Evolutionary conservation across 2,113 vertebrate genomes (phyloP), one percentile per base, ranked within the genome.

Genomic region (Carollia perspicillata): DNA sequence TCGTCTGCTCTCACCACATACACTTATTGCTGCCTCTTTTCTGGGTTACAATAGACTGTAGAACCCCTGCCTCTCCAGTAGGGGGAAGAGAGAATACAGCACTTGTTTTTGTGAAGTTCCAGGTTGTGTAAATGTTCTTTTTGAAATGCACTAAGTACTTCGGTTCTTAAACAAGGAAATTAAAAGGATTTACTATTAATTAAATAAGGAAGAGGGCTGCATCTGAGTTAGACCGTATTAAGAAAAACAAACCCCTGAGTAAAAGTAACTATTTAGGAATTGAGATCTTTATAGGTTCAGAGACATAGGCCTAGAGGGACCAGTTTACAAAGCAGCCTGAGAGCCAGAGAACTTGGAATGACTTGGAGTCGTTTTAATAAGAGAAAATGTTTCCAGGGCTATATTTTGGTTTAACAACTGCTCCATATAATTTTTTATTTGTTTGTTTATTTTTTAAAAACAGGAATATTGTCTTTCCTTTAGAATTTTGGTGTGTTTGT

Each of bases 31-130:
- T 30, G 74, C 96, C 84, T 96, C 23, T 90, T 94, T 92, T 94
- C 88, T 89, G 90, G 91, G 93, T 95, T 93, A 75, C 35, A 97
- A 89, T 98, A 97, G 69, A 17, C 65, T 78, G 16, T 89, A 95
- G 20, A 8, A 60, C 10, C 18, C 40, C 30, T 22, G 10, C 18
- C 23, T 20, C 49, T 40, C 30, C 42, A n/a, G 14, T 17, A 51
- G 33, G 35, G 51, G 53, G 44, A 85, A 90, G 69, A 71, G n/a
- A 80, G 3, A 80, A 83, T 44, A 30, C 9, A 58, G 14, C 3
- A 30, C 5, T 63, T 22, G 28, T 74, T 85, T 92, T 58, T 58
- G 74, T 79, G 69, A 63, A 33, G 22, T 68, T 63, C 68, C 42
- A 22, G 30, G 1, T 51, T 78, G 23, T 58, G 42, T 53, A 26